phyloP scores from a whole-genome alignment of 2,797 vertebrate species.

The Otus scops region DNA sequence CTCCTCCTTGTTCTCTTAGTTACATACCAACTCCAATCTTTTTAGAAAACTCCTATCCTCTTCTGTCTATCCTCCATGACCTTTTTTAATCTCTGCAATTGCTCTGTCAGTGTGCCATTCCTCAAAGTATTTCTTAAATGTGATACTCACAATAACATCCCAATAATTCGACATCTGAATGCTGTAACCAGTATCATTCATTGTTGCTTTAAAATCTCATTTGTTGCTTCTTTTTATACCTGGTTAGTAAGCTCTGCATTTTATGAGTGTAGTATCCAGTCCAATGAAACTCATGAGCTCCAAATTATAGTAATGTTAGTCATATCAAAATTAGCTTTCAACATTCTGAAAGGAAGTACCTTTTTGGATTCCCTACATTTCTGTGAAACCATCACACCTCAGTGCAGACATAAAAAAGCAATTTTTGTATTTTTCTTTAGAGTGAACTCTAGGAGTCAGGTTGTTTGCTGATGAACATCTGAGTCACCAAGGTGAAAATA shows the following conservation, averaged over 20 bases:
- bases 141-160: not conserved
- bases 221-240: not conserved
- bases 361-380: not conserved
- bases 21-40: not conserved
- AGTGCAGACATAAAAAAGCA: not conserved
- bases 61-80: not conserved
- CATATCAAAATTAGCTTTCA: not conserved
- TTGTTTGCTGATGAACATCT: not conserved
- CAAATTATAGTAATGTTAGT: not conserved
- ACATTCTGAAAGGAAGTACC: not conserved
- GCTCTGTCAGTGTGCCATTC: not conserved
- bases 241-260: not conserved
- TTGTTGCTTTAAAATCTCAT: not conserved
- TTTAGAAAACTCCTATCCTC: not conserved
- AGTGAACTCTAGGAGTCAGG: not conserved
- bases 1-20: not conserved
- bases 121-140: not conserved
- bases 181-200: not conserved
- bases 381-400: not conserved
- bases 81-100: not conserved
- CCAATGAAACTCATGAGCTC: not conserved
- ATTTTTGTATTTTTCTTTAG: not conserved
- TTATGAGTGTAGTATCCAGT: not conserved
- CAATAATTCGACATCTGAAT: not conserved
- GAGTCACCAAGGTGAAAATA: not conserved